Evolutionary conservation across 2,113 vertebrate species (phyloP), one percentile per base, ranked within the genome.

Genomic region (Planiliza haematocheilus): DNA sequence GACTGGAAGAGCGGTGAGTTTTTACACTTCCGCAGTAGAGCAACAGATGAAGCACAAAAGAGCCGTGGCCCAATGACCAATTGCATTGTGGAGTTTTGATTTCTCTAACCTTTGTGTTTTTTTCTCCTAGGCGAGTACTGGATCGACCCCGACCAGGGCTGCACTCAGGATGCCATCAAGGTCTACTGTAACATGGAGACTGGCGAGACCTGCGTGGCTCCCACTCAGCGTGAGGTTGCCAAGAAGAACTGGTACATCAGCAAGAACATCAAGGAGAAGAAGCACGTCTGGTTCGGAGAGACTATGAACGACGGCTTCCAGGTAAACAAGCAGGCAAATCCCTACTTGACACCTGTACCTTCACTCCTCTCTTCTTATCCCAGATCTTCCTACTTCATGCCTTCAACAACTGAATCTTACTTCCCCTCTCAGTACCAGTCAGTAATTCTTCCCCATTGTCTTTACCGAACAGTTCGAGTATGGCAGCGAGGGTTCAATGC

Each of bases 91-190:
- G 30, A 12, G 21, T 56, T 51, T 18, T 21, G 30, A 46, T 41
- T 58, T 30, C 21, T 48, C 20, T 81, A 43, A 81, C 4, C 13
- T 1, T 53, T 36, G 2, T 41, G 34, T 20, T 10, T 14, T 68
- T 49, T 20, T 39, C 66, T 34, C 65, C 36, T 88, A 99, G 98
- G 96, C 0, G 94, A 97, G 86, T 99, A 99, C 94, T 99, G 96
- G 96, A 99, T 99, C 18, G 98, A 99, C 90, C 98, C 98, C 83
- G 98, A 99, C 95, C 97, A 99, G 94, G 98, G 98, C 89, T 97
- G 97, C 94, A 95, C 92, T 91, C 95, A 97, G 92, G 97, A 99
- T 0, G 94, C 97, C 94, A 98, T 99, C 94, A 96, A 99, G 91
- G 98, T 99, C 79, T 97, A 95, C 94, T 99, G 98, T 82, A 97